Conservation (phyloP, 2,797 vertebrate genomes). For the Poecilia gillii region DNA sequence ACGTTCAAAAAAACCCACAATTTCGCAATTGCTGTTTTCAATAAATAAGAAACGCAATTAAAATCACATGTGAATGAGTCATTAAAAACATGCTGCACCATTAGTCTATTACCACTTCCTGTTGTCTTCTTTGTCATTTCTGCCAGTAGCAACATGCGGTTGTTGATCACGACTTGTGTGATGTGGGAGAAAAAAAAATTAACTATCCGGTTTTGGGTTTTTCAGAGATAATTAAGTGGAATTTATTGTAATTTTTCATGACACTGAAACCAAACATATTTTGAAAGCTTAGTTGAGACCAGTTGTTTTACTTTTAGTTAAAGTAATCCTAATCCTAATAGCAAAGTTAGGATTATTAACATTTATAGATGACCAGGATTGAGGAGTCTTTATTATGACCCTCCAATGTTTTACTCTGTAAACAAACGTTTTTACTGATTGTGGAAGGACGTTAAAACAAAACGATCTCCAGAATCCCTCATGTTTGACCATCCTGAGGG, state of each 20-base stretch:
- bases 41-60: too few relatives aligned
- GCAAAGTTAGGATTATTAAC: neutral
- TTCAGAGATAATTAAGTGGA: neutral
- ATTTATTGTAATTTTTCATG: neutral
- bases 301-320: neutral
- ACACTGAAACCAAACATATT: neutral
- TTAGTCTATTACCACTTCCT: too few relatives aligned
- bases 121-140: too few relatives aligned
- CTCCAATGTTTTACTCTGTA: neutral
- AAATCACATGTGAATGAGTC: too few relatives aligned
- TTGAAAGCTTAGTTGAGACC: neutral
- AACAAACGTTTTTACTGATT: neutral
- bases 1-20: too few relatives aligned
- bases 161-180: too few relatives aligned
- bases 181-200: neutral
- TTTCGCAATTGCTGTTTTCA: too few relatives aligned
- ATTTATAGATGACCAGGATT: neutral
- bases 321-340: too few relatives aligned
- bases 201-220: neutral
- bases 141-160: too few relatives aligned
- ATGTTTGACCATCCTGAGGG: conserved; percentile 1
- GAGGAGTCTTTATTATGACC: neutral
- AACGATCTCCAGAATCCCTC: neutral
- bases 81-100: too few relatives aligned
- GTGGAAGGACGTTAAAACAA: neutral